Conservation (phyloP, 2,113 vertebrate genomes). For the Dermatemys mawii region DNA sequence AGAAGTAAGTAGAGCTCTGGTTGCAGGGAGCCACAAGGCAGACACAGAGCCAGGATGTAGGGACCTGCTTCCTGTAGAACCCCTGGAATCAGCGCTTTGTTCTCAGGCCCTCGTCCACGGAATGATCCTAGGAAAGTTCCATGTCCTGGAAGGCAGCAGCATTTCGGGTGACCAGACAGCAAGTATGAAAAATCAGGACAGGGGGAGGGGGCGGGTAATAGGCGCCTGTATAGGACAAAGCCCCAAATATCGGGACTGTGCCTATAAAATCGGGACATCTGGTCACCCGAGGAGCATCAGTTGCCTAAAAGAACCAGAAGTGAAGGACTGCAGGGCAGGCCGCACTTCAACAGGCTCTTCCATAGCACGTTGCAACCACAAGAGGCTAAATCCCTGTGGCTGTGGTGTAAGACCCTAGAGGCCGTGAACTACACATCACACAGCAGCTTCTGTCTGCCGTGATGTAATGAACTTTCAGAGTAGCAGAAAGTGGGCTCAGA, state of each 20-base stretch:
- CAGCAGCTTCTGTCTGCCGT: not conserved
- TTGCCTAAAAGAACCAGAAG: not conserved
- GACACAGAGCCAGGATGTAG: fast-evolving
- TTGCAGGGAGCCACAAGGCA: not conserved
- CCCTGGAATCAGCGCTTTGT: not conserved
- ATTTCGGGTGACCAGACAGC: too few species aligned
- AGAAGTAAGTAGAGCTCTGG: not conserved
- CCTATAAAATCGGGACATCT: too few species aligned
- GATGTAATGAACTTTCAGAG: too few species aligned
- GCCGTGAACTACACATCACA: not conserved
- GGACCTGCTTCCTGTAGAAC: not conserved
- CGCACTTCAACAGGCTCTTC: not conserved
- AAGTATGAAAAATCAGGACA: too few species aligned
- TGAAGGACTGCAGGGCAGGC: not conserved
- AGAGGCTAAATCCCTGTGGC: not conserved
- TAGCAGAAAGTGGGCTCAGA: not conserved
- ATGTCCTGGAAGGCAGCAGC: not conserved
- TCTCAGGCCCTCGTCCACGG: not conserved
- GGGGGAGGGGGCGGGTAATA: too few species aligned
- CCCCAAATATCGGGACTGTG: too few species aligned
- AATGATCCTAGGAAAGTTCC: not conserved
- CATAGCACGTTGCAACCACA: not conserved
- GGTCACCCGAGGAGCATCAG: too few species aligned
- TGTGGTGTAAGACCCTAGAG: not conserved
- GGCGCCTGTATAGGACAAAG: too few species aligned